These are phyloP conservation scores for Cyclargus thomasi DNA, from an alignment of 1,140 invertebrate genomes.

Conservation along the genomic window DNA sequence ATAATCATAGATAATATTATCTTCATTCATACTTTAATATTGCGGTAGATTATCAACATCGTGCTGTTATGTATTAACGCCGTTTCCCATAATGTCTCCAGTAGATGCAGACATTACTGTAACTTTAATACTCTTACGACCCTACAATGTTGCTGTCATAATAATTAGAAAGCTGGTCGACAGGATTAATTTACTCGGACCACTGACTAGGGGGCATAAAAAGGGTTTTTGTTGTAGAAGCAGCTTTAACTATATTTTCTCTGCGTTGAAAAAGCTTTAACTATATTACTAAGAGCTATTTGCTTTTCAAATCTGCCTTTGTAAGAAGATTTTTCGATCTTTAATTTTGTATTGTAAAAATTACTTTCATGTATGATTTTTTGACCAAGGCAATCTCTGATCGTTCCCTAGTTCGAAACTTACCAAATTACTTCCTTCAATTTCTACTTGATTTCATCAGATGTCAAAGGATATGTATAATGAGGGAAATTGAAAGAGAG, in stretches of 20 bases:
- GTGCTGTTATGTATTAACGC: slow-evolving; percentile 7
- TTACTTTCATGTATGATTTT: background rate
- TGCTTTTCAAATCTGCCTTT: no score
- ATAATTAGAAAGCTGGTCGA: background rate
- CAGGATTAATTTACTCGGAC: background rate
- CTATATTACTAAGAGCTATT: no score
- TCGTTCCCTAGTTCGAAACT: background rate
- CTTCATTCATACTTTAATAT: slow-evolving; percentile 12
- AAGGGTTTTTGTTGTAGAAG: background rate
- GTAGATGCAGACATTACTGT: background rate
- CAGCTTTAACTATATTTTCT: no score
- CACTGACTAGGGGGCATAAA: background rate
- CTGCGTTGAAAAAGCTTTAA: no score
- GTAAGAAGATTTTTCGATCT: no score
- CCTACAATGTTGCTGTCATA: slow-evolving; percentile 1
- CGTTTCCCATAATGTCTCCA: slow-evolving; percentile 6
- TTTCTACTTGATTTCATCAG: background rate
- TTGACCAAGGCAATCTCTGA: no score
- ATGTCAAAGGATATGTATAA: background rate
- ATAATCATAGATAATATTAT: slow-evolving; percentile 15
- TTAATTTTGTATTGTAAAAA: background rate
- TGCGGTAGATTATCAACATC: slow-evolving; percentile 6
- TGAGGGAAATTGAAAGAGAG: no score
- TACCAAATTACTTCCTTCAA: background rate
- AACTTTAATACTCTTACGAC: background rate